Percentiles rank a stretch among this genome's conserved stretches.
phyloP scores from a whole-genome alignment of 1,140 invertebrate genomes.

The Lordiphosa collinella region DNA sequence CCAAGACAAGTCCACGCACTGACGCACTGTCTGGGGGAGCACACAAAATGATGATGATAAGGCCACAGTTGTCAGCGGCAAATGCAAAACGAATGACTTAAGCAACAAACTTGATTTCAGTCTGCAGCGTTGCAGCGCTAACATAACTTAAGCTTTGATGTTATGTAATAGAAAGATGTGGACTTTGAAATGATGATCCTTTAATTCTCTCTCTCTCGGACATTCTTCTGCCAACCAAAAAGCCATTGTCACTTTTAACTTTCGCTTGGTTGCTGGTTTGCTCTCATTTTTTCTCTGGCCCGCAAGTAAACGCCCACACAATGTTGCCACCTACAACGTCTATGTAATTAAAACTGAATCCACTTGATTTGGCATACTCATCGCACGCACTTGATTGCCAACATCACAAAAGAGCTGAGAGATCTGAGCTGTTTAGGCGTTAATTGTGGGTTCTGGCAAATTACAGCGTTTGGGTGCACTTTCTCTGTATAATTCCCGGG shows the following conservation, averaged over 20 bases:
- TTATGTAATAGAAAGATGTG: not conserved
- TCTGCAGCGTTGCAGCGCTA: constrained; percentile 9
- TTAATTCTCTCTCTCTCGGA: too few relatives aligned
- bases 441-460: constrained; percentile 72
- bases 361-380: constrained; percentile 25
- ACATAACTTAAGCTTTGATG: constrained; percentile 32
- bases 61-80: constrained; percentile 29
- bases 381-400: constrained; percentile 61
- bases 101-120: constrained; percentile 52
- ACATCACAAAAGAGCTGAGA: constrained; percentile 19
- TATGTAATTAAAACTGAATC: constrained; percentile 57
- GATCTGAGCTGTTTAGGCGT: constrained; percentile 57
- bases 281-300: constrained; percentile 31
- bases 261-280: constrained; percentile 50
- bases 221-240: constrained; percentile 4
- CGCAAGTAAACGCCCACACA: not conserved
- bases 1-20: constrained; percentile 48
- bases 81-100: constrained; percentile 64
- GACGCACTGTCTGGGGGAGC: constrained; percentile 14
- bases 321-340: constrained; percentile 6
- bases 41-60: constrained; percentile 21
- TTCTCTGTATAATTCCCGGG: constrained; percentile 38
- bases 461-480: constrained; percentile 58
- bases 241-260: constrained; percentile 65
- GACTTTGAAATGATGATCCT: too few relatives aligned